Conservation (phyloP, 1,140 invertebrate species). For the Paraescarpia echinospica region DNA sequence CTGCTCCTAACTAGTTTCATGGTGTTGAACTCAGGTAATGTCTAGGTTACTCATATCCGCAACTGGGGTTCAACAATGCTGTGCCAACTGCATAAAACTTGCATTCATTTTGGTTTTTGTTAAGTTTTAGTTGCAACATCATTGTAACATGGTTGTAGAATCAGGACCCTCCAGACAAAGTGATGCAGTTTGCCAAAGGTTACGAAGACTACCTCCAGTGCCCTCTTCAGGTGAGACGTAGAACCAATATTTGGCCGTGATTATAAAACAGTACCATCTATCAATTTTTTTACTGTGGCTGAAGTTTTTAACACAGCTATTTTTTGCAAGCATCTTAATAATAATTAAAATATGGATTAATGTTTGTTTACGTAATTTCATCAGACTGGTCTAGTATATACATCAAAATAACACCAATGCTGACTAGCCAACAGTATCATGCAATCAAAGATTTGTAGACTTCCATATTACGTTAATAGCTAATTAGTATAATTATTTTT, state of each 20-base stretch:
- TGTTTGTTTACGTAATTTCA: not conserved
- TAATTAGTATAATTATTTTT: not conserved
- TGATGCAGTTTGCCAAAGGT: constrained; percentile 68
- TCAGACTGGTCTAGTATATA: not conserved
- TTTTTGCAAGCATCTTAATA: too few species aligned
- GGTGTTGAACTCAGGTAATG: too few species aligned
- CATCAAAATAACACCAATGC: not conserved
- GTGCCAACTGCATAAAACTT: not conserved
- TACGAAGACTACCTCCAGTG: constrained; percentile 90
- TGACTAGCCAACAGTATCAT: not conserved
- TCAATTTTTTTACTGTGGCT: too few species aligned
- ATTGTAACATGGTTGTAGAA: constrained; percentile 40
- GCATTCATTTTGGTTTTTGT: not conserved
- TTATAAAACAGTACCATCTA: too few species aligned
- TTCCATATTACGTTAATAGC: not conserved
- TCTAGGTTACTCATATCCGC: too few species aligned
- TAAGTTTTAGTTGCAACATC: constrained; percentile 5
- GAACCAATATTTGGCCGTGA: constrained; percentile 12
- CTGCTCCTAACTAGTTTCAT: too few species aligned
- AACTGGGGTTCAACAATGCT: not conserved
- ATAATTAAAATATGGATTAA: not conserved
- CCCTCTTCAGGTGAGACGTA: constrained; percentile 56
- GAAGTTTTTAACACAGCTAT: too few species aligned
- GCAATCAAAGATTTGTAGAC: not conserved
- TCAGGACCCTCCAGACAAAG: constrained; percentile 61